Conservation (phyloP, 2,888 invertebrate species). For the Lasioglossum calceatum region DNA sequence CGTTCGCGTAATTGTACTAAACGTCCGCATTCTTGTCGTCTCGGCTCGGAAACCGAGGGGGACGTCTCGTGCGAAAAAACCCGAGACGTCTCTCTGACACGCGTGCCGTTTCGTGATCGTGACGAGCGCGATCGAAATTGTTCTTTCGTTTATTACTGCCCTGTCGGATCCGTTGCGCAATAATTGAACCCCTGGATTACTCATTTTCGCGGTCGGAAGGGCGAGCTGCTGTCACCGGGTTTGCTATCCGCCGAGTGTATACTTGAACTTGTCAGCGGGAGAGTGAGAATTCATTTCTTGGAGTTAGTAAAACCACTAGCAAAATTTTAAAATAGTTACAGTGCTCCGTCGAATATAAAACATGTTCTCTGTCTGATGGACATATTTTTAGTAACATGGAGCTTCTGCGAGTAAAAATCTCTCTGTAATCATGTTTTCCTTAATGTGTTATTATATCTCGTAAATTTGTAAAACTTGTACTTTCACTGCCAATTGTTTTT, state of each 20-base stretch:
- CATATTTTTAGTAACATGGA: background rate
- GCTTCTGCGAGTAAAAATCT: background rate
- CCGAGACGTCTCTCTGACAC: slow-evolving; percentile 10
- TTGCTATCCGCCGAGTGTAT: background rate
- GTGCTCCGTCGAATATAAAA: background rate
- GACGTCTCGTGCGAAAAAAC: slow-evolving; percentile 15
- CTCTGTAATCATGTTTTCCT: too few relatives aligned
- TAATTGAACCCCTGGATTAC: background rate
- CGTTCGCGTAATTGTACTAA: slow-evolving; percentile 65
- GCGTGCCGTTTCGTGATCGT: background rate
- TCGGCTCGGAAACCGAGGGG: slow-evolving; percentile 35
- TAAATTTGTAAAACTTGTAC: background rate
- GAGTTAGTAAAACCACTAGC: too few relatives aligned
- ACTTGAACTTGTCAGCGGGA: background rate
- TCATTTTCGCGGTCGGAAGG: background rate
- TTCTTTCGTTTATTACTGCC: background rate
- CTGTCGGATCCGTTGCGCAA: background rate
- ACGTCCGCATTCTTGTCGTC: slow-evolving; percentile 55
- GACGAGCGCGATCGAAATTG: slow-evolving; percentile 8
- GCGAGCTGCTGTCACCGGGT: background rate
- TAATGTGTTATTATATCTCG: background rate
- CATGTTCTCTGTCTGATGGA: background rate
- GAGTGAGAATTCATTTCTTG: background rate
- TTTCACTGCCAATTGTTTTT: background rate
- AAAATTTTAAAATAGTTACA: too few relatives aligned